phyloP scores from a whole-genome alignment of 2,797 vertebrate genomes.

The Hippopotamyrus pictus region DNA sequence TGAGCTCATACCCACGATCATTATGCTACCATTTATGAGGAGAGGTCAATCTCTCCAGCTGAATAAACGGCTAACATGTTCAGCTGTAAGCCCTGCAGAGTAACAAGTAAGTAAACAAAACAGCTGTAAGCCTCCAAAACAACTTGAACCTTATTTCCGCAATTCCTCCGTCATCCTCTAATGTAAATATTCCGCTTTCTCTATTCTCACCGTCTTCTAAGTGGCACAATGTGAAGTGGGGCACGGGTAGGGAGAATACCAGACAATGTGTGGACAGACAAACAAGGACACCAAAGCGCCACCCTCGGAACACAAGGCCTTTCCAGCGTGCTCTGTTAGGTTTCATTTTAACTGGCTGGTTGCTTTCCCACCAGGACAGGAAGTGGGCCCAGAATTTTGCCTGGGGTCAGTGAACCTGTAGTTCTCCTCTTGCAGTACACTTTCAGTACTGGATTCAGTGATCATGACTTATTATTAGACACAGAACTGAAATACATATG shows the following conservation, averaged over 20 bases:
- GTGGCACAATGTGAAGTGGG: slow-evolving; percentile 26
- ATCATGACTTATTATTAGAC: background rate
- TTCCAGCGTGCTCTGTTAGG: slow-evolving; percentile 2
- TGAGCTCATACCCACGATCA: background rate
- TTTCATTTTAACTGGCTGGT: slow-evolving; percentile 20
- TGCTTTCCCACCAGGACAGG: slow-evolving; percentile 28
- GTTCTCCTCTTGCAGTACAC: slow-evolving; percentile 4
- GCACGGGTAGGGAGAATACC: slow-evolving; percentile 16
- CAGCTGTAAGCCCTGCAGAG: background rate
- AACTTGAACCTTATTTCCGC: background rate
- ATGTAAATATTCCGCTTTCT: background rate
- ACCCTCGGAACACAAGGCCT: slow-evolving; percentile 10
- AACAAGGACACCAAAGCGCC: slow-evolving; percentile 21
- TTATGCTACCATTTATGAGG: background rate
- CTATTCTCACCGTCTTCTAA: slow-evolving; percentile 28
- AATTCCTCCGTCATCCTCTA: background rate
- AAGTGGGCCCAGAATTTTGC: slow-evolving; percentile 26
- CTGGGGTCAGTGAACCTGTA: slow-evolving; percentile 22
- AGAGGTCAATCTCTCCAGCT: background rate
- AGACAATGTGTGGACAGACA: slow-evolving; percentile 22
- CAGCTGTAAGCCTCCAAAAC: background rate
- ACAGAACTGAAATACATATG: background rate
- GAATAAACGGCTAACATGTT: background rate
- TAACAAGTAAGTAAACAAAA: background rate
- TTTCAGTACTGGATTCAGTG: background rate